phyloP scores from a whole-genome alignment of 2,113 vertebrate genomes.

The Syngnathus scovelli region DNA sequence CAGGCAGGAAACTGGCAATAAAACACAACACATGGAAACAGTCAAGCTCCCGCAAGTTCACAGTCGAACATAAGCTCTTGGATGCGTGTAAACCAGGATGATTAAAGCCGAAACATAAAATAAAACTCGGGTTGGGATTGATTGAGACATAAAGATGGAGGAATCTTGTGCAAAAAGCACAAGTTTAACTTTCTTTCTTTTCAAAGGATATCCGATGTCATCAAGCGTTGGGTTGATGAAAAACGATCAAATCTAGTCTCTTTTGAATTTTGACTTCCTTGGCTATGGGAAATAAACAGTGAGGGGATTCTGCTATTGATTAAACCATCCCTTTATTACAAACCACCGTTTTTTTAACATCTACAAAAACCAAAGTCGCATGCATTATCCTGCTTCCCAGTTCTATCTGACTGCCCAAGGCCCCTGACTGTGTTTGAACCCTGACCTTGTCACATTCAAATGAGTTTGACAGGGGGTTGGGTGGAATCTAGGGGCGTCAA shows the following conservation, averaged over 20 bases:
- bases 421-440: conserved; percentile 59
- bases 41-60: conserved; percentile 63
- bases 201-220: conserved; percentile 24
- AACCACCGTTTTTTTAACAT: conserved; percentile 58
- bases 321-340: conserved; percentile 66
- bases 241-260: conserved; percentile 15
- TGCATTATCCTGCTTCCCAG: conserved; percentile 28
- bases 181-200: conserved; percentile 25
- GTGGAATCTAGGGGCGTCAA: conserved; percentile 34
- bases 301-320: conserved; percentile 37
- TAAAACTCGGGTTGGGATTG: conserved; percentile 29
- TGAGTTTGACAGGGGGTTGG: conserved; percentile 39
- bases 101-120: conserved; percentile 54
- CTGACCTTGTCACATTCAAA: conserved; percentile 70
- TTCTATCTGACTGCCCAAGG: conserved; percentile 52
- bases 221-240: conserved; percentile 11
- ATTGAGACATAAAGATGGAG: conserved; percentile 29
- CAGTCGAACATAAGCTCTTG: conserved; percentile 50
- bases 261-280: background rate
- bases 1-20: conserved; percentile 60
- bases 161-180: conserved; percentile 25
- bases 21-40: conserved; percentile 67
- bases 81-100: conserved; percentile 56
- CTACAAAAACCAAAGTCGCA: conserved; percentile 37
- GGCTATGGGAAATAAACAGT: background rate